phyloP scores from a whole-genome alignment of 1,140 invertebrate species.

The Lucilia sericata region DNA sequence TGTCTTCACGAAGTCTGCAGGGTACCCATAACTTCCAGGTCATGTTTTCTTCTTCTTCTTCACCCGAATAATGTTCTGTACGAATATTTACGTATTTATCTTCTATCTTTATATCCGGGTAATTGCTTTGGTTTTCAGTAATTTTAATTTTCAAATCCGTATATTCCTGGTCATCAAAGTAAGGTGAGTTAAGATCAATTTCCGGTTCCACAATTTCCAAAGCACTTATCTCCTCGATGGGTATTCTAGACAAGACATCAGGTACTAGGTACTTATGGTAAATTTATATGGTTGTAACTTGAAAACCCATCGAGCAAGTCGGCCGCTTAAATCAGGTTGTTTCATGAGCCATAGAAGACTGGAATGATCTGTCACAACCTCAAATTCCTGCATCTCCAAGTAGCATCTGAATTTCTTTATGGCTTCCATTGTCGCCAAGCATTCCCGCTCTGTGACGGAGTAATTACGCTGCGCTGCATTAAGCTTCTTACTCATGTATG shows the following conservation, averaged over 20 bases:
- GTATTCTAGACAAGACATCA: conserved; percentile 53
- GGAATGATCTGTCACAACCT: conserved; percentile 59
- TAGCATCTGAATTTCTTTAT: conserved; percentile 68
- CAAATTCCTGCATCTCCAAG: conserved; percentile 64
- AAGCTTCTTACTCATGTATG: too few relatives aligned
- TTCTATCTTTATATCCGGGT: conserved; percentile 29
- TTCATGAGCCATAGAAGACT: conserved; percentile 53
- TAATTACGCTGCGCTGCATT: conserved; percentile 52
- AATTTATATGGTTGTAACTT: conserved; percentile 56
- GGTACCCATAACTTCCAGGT: conserved; percentile 45
- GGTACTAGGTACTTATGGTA: conserved; percentile 55
- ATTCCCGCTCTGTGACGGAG: conserved; percentile 67
- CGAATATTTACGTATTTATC: conserved; percentile 30
- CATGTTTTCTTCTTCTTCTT: background rate
- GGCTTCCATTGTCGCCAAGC: conserved; percentile 66
- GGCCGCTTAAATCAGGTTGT: conserved; percentile 35
- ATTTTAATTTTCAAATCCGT: background rate
- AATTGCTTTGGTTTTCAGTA: background rate
- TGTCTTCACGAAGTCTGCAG: background rate
- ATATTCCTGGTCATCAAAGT: conserved; percentile 21
- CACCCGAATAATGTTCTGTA: conserved; percentile 18
- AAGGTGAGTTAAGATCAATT: background rate
- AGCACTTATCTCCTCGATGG: background rate
- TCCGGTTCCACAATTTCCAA: background rate
- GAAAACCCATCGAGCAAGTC: conserved; percentile 56